Percentiles rank a stretch among this genome's conserved stretches.
phyloP scores from a whole-genome alignment of 1,140 invertebrate species.

The Pseudoatta argentina region DNA sequence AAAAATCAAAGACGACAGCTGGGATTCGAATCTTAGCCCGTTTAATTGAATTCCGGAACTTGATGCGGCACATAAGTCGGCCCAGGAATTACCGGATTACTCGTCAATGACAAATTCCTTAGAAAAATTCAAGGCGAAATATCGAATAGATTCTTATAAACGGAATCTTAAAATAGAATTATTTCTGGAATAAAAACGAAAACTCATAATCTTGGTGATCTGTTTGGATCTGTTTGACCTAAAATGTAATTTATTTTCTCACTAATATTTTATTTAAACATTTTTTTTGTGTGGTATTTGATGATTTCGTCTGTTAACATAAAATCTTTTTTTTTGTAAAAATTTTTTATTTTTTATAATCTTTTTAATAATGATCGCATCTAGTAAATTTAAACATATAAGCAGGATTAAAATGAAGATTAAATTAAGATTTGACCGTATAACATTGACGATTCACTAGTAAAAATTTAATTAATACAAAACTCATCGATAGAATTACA shows the following conservation, averaged over 20 bases:
- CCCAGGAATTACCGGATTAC: constrained; percentile 35
- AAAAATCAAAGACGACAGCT: constrained; percentile 53
- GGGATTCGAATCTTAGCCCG: constrained; percentile 44
- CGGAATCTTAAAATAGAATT: not conserved
- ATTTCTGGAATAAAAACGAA: not conserved
- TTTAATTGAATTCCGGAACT: constrained; percentile 59
- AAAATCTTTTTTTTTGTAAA: no score
- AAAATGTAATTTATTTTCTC: no score
- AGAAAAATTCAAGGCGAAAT: constrained; percentile 26
- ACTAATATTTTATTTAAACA: no score
- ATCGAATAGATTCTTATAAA: not conserved
- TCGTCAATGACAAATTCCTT: constrained; percentile 37
- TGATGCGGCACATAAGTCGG: constrained; percentile 11
- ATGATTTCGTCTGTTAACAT: no score
- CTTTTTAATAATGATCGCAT: no score
- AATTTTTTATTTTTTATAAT: no score
- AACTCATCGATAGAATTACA: not conserved
- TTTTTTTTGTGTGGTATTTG: no score
- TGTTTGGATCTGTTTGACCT: no score
- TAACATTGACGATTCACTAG: not conserved
- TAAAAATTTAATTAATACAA: not conserved
- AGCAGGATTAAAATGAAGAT: no score
- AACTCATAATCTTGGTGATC: no score
- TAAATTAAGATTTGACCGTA: not conserved
- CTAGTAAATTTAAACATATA: no score